Percentiles rank a stretch among this genome's conserved stretches.
These are phyloP conservation scores for Lasioglossum pauxillum DNA, from an alignment of 2,888 invertebrate species.

Conservation along the genomic window DNA sequence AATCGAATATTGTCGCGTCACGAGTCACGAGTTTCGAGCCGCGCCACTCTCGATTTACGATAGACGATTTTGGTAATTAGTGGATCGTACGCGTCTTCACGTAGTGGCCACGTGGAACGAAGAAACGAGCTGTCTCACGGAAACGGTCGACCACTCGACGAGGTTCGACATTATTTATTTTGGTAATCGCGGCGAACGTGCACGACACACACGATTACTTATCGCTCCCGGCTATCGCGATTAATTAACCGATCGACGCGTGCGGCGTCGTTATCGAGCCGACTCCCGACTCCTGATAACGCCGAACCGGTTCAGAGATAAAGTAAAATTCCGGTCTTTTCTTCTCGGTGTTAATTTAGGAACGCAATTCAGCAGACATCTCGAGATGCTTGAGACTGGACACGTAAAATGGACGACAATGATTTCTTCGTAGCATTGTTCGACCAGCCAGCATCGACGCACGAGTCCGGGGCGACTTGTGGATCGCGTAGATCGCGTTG, in stretches of 20 bases:
- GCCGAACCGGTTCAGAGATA: neutral
- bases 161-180: neutral
- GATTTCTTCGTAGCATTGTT: neutral
- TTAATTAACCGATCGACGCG: conserved; percentile 17
- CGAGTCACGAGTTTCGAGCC: neutral
- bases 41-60: neutral
- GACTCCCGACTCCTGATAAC: neutral
- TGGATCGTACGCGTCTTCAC: neutral
- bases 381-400: neutral
- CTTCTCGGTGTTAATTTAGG: neutral
- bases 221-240: conserved; percentile 8
- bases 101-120: neutral
- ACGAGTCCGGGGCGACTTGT: neutral
- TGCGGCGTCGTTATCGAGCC: neutral
- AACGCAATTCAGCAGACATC: conserved; percentile 16
- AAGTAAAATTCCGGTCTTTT: neutral
- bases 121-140: neutral
- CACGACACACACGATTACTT: neutral
- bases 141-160: neutral
- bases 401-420: neutral
- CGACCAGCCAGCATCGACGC: neutral
- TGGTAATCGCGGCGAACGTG: neutral
- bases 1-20: neutral
- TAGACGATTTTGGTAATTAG: neutral
- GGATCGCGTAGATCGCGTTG: neutral